These are phyloP conservation scores for Plusia festucae DNA, from an alignment of 2,888 invertebrate species.

Conservation along the genomic window DNA sequence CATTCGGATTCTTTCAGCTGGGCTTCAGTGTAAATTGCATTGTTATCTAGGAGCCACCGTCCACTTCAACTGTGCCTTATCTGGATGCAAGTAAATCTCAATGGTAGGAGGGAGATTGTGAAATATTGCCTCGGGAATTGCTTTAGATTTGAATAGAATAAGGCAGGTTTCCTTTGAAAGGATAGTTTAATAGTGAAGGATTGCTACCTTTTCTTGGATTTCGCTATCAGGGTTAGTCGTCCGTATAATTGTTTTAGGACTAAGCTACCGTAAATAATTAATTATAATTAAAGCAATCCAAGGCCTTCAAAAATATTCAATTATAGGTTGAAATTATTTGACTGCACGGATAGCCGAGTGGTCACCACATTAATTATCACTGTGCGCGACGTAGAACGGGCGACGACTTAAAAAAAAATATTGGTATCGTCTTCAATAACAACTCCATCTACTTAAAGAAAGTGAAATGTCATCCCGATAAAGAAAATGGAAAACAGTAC, in stretches of 20 bases:
- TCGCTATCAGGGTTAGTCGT: not conserved
- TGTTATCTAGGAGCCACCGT: slow-evolving; percentile 73
- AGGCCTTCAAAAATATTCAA: too few species aligned
- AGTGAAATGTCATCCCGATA: not conserved
- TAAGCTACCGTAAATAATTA: not conserved
- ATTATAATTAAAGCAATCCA: not conserved
- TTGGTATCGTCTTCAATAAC: not conserved
- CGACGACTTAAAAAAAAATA: too few species aligned
- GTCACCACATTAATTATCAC: too few species aligned
- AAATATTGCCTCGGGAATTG: slow-evolving; percentile 75
- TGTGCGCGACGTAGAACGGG: too few species aligned
- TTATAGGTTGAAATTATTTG: too few species aligned
- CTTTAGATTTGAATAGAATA: slow-evolving; percentile 63
- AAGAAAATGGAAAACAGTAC: slow-evolving; percentile 17
- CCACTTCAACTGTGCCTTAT: slow-evolving; percentile 73
- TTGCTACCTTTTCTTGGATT: slow-evolving; percentile 39
- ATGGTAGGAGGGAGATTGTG: slow-evolving; percentile 65
- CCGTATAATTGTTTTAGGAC: slow-evolving; percentile 2
- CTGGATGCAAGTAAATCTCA: slow-evolving; percentile 75
- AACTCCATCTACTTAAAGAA: not conserved
- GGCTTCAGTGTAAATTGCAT: slow-evolving; percentile 77
- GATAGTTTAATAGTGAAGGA: slow-evolving; percentile 56
- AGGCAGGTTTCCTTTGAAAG: slow-evolving; percentile 58
- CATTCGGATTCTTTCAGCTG: slow-evolving; percentile 50
- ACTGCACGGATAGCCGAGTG: too few species aligned